Percentiles rank a stretch among this genome's conserved stretches.
These are phyloP conservation scores for Dissostichus mawsoni DNA, from an alignment of 2,113 vertebrate genomes.

Conservation along the genomic window DNA sequence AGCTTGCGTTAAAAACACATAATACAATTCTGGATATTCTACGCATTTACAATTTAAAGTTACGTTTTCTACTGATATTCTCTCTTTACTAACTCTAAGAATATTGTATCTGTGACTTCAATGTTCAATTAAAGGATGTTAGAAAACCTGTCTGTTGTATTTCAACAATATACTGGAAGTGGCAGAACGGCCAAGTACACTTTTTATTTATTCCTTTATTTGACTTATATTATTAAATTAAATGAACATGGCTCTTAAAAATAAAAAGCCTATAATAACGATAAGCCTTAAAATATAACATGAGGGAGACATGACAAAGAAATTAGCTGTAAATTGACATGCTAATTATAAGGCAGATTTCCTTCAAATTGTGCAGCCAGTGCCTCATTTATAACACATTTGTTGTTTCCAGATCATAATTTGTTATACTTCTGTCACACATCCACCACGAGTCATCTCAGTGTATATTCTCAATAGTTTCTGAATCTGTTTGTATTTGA, in stretches of 20 bases:
- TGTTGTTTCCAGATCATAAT: background rate
- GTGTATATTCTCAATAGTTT: background rate
- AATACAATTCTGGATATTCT: too few species aligned
- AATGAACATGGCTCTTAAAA: constrained; percentile 13
- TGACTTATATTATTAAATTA: background rate
- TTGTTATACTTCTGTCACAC: too few species aligned
- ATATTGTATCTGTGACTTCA: too few species aligned
- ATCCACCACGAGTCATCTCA: background rate
- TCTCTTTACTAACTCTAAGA: too few species aligned
- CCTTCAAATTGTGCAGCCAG: constrained; percentile 15
- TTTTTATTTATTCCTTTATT: background rate
- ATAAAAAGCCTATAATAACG: constrained; percentile 8
- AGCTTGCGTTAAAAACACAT: too few species aligned
- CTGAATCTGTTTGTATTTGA: background rate
- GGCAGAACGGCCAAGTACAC: too few species aligned
- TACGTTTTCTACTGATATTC: too few species aligned
- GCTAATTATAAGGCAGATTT: constrained; percentile 25
- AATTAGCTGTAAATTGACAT: background rate
- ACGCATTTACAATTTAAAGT: too few species aligned
- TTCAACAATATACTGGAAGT: too few species aligned
- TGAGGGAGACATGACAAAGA: constrained; percentile 17
- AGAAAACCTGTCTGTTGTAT: too few species aligned
- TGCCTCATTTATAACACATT: background rate
- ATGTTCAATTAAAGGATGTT: too few species aligned
- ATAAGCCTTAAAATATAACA: background rate